These are phyloP conservation scores for Dione juno DNA, from an alignment of 2,888 invertebrate genomes.

Conservation along the genomic window DNA sequence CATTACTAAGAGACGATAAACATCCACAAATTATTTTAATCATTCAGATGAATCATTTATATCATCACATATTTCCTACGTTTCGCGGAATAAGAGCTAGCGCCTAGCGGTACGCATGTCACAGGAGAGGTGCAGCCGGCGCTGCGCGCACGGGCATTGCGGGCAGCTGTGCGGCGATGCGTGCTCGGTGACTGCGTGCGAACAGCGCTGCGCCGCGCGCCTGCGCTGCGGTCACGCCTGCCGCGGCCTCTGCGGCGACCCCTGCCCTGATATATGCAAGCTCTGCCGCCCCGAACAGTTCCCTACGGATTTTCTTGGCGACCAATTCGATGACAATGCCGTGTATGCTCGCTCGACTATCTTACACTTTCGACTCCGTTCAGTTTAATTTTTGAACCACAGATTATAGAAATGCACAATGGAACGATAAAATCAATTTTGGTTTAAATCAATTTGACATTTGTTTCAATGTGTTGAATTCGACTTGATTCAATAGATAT, in stretches of 20 bases:
- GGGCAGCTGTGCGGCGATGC: conserved; percentile 69
- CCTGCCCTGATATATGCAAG: conserved; percentile 85
- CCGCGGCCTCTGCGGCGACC: conserved; percentile 89
- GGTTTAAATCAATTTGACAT: no score
- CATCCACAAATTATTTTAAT: background rate
- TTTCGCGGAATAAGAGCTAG: no score
- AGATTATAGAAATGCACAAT: no score
- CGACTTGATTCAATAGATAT: no score
- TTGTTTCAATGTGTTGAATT: no score
- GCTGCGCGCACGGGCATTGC: conserved; percentile 80
- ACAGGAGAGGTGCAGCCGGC: conserved; percentile 69
- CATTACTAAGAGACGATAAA: background rate
- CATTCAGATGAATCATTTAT: background rate
- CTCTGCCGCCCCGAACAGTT: conserved; percentile 81
- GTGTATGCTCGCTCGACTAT: conserved; percentile 55
- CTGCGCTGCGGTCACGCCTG: conserved; percentile 85
- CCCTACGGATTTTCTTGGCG: conserved; percentile 68
- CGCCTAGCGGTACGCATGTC: background rate
- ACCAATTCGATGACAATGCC: conserved; percentile 76
- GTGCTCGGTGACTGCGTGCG: conserved; percentile 76
- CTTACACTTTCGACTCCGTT: background rate
- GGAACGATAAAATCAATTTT: no score
- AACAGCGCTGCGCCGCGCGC: conserved; percentile 61
- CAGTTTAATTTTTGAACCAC: no score
- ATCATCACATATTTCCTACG: no score